These are phyloP conservation scores for Amia ocellicauda DNA, from an alignment of 2,113 vertebrate genomes.

Conservation along the genomic window DNA sequence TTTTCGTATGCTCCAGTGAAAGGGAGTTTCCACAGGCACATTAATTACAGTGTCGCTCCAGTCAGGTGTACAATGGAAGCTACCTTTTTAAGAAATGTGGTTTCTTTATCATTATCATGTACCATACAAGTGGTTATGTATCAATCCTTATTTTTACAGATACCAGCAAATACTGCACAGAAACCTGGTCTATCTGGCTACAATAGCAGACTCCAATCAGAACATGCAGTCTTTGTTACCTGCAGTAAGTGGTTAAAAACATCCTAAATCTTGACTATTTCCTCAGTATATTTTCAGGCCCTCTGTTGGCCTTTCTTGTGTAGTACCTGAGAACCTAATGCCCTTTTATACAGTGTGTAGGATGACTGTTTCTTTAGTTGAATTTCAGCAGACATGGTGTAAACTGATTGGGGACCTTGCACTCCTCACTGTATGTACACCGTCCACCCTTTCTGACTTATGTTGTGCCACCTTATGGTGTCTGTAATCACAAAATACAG, in stretches of 20 bases:
- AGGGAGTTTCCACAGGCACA: too few species aligned
- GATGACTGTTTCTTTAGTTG: neutral
- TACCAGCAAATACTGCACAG: conserved; percentile 97
- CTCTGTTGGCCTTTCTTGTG: conserved; percentile 2
- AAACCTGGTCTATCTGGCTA: conserved; percentile 94
- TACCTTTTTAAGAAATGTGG: neutral
- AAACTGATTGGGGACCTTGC: neutral
- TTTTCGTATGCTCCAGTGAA: too few species aligned
- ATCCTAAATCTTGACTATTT: neutral
- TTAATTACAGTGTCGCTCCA: too few species aligned
- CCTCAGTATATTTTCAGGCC: conserved; percentile 1
- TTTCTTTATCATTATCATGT: neutral
- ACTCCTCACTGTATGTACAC: too few species aligned
- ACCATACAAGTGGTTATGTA: neutral
- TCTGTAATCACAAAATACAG: too few species aligned
- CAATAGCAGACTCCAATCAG: conserved; percentile 97
- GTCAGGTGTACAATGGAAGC: too few species aligned
- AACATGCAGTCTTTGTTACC: conserved; percentile 96
- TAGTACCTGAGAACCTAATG: neutral
- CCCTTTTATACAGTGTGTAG: too few species aligned
- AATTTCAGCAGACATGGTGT: neutral
- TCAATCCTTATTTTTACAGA: conserved; percentile 58
- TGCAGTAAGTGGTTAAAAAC: conserved; percentile 71
- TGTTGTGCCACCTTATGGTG: too few species aligned
- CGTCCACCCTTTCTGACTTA: too few species aligned